Evolutionary conservation across 2,113 vertebrate genomes (phyloP).

Genomic region (Thalassarche chlororhynchos): DNA sequence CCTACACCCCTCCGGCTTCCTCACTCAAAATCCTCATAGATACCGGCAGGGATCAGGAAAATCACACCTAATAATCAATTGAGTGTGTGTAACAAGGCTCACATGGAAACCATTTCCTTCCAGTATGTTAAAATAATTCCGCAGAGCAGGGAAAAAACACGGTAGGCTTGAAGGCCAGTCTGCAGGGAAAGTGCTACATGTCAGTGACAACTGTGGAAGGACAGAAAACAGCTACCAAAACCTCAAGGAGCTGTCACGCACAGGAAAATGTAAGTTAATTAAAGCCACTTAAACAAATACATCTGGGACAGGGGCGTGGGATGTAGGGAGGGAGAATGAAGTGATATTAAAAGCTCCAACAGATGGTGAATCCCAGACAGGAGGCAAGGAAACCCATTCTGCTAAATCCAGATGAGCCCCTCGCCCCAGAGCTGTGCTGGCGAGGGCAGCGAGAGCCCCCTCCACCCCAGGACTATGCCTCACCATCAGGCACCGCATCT

Average conservation of each 20-base stretch:
- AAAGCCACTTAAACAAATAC: slow-evolving; percentile 49
- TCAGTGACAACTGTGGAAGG: slow-evolving; percentile 34
- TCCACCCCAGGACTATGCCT: not conserved
- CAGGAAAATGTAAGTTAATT: slow-evolving; percentile 51
- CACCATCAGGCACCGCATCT: not conserved
- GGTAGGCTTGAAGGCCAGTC: not conserved
- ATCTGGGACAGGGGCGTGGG: not conserved
- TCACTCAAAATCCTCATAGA: not conserved
- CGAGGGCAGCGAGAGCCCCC: not conserved
- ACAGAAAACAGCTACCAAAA: slow-evolving; percentile 40
- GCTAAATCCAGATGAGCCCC: not conserved
- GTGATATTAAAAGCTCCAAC: not conserved
- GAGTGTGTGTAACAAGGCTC: not conserved
- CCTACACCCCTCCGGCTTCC: not conserved
- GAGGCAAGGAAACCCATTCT: not conserved
- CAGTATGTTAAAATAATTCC: not conserved
- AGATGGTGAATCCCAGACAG: not conserved
- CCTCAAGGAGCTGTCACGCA: slow-evolving; percentile 18
- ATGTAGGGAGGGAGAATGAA: not conserved
- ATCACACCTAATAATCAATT: slow-evolving; percentile 35
- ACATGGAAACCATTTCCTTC: slow-evolving; percentile 12
- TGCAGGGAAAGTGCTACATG: slow-evolving; percentile 12
- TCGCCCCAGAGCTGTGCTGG: not conserved
- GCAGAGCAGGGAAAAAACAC: not conserved
- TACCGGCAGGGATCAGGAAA: not conserved